These are phyloP conservation scores for Canis aureus DNA, from an alignment of 2,113 vertebrate genomes.

Conservation along the genomic window DNA sequence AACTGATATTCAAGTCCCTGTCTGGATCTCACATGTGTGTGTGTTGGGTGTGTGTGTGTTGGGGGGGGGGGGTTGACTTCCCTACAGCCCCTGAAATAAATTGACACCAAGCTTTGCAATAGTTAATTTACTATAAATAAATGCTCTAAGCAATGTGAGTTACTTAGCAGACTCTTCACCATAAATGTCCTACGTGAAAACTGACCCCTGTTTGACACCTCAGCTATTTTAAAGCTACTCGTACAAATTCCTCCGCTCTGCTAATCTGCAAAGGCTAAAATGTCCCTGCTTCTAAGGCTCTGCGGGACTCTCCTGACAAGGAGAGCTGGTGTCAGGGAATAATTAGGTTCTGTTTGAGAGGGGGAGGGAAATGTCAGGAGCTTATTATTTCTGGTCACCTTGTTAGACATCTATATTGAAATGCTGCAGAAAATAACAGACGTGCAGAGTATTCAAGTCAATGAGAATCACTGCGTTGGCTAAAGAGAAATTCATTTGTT, in stretches of 20 bases:
- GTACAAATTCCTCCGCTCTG: slow-evolving; percentile 73
- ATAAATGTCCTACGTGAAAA: slow-evolving; percentile 74
- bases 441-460: slow-evolving; percentile 5
- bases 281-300: slow-evolving; percentile 70
- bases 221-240: slow-evolving; percentile 79
- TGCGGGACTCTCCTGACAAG: neutral
- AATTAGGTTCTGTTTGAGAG: slow-evolving; percentile 34
- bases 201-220: slow-evolving; percentile 70
- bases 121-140: slow-evolving; percentile 78
- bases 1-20: neutral
- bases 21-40: neutral
- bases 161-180: slow-evolving; percentile 65
- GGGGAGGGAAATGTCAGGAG: slow-evolving; percentile 57
- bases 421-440: slow-evolving; percentile 67
- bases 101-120: slow-evolving; percentile 50
- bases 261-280: slow-evolving; percentile 70
- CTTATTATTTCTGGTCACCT: slow-evolving; percentile 65
- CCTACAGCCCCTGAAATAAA: neutral
- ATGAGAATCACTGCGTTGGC: neutral
- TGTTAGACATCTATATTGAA: slow-evolving; percentile 69
- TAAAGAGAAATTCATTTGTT: slow-evolving; percentile 39
- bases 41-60: neutral
- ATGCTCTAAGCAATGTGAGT: slow-evolving; percentile 34
- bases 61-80: neutral
- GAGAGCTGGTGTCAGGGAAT: slow-evolving; percentile 59